Conservation (phyloP, 2,888 invertebrate species). For the Liopterus haemorrhoidalis region DNA sequence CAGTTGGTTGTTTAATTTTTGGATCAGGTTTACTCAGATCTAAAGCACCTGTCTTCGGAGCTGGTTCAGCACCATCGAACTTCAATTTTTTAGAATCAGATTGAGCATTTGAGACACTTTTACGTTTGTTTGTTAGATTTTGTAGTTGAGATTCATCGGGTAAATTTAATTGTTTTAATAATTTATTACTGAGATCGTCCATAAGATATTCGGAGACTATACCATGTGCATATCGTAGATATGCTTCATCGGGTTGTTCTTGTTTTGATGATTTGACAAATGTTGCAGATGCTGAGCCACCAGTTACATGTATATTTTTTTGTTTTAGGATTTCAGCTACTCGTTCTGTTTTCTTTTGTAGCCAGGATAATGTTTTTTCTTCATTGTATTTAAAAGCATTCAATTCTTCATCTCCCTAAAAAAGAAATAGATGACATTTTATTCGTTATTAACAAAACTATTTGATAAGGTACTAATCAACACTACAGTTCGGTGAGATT, state of each 20-base stretch:
- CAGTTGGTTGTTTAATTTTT: conserved; percentile 50
- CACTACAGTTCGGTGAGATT: too few species aligned
- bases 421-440: too few species aligned
- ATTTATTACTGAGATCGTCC: conserved; percentile 58
- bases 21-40: conserved; percentile 45
- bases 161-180: conserved; percentile 60
- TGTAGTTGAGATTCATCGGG: conserved; percentile 50
- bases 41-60: conserved; percentile 44
- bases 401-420: conserved; percentile 60
- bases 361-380: conserved; percentile 68
- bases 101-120: conserved; percentile 33
- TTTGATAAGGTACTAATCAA: too few species aligned
- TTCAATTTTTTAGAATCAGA: conserved; percentile 47
- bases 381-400: conserved; percentile 80
- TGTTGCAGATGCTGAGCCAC: conserved; percentile 69
- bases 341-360: conserved; percentile 63
- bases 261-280: conserved; percentile 54
- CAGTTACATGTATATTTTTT: conserved; percentile 67
- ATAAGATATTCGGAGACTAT: conserved; percentile 73
- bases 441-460: too few species aligned
- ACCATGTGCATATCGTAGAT: conserved; percentile 68
- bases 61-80: conserved; percentile 38
- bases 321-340: conserved; percentile 58
- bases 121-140: conserved; percentile 45
- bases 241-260: conserved; percentile 53